Percentiles rank a stretch among this genome's conserved stretches.
phyloP scores from a whole-genome alignment of 1,140 invertebrate species.

The Antheraea mylitta region DNA sequence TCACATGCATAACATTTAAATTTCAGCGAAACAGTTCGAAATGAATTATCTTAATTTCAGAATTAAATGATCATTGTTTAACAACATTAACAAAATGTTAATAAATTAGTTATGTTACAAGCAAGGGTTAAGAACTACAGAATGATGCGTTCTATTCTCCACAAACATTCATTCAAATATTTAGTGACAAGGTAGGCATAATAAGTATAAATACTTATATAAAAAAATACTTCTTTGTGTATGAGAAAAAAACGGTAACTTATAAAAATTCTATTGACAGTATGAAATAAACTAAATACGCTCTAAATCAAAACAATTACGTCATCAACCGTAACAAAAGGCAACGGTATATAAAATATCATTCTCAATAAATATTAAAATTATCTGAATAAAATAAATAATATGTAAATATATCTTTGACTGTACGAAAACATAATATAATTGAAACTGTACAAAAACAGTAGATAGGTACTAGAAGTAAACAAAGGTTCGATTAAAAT shows the following conservation, averaged over 20 bases:
- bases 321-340: slow-evolving; percentile 43
- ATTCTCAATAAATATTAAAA: slow-evolving; percentile 64
- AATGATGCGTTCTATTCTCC: slow-evolving; percentile 31
- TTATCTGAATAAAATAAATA: slow-evolving; percentile 65
- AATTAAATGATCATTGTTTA: slow-evolving; percentile 11
- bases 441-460: slow-evolving; percentile 65
- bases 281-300: slow-evolving; percentile 49
- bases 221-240: slow-evolving; percentile 65
- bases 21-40: slow-evolving; percentile 24
- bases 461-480: slow-evolving; percentile 32
- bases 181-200: not conserved
- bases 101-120: slow-evolving; percentile 79
- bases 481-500: slow-evolving; percentile 42
- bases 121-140: slow-evolving; percentile 69
- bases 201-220: slow-evolving; percentile 30
- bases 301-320: slow-evolving; percentile 42
- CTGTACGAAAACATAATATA: slow-evolving; percentile 70
- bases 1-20: slow-evolving; percentile 46
- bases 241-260: slow-evolving; percentile 66
- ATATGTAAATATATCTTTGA: slow-evolving; percentile 59
- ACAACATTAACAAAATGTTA: slow-evolving; percentile 58
- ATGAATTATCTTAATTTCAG: slow-evolving; percentile 24
- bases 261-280: slow-evolving; percentile 59
- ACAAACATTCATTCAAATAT: not conserved
- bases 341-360: slow-evolving; percentile 49